phyloP scores from a whole-genome alignment of 2,113 vertebrate species.

The Petrocephalus zakoni region DNA sequence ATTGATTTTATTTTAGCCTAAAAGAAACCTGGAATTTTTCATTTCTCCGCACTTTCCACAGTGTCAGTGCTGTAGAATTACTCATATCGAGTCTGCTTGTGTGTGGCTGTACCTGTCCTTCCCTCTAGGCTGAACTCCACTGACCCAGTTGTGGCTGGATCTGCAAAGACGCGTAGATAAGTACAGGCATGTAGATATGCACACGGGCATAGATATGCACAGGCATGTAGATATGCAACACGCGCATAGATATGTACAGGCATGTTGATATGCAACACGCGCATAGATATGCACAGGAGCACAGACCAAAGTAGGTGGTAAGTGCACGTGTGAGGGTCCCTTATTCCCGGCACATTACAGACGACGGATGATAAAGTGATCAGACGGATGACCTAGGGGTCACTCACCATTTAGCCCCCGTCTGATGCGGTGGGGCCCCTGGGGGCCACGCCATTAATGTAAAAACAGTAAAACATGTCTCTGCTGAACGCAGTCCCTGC shows the following conservation, averaged over 20 bases:
- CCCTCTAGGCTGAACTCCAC: neutral
- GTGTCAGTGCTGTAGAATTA: neutral
- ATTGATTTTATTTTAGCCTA: neutral
- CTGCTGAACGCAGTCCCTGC: neutral
- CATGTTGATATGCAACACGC: neutral
- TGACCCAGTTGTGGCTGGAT: neutral
- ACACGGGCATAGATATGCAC: neutral
- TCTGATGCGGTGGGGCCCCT: neutral
- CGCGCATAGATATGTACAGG: neutral
- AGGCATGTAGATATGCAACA: no score
- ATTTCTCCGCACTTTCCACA: neutral
- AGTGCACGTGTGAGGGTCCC: neutral
- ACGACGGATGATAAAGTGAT: slow-evolving; percentile 5
- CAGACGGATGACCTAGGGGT: neutral
- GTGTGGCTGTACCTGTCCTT: neutral
- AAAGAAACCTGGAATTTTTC: neutral
- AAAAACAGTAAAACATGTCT: slow-evolving; percentile 4
- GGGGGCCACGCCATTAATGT: neutral
- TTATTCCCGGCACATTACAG: neutral
- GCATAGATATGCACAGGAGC: neutral
- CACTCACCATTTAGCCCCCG: neutral
- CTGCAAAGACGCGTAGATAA: neutral
- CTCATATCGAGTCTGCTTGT: neutral
- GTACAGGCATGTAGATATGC: neutral
- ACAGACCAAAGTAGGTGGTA: neutral